Evolutionary conservation across 2,888 invertebrate species (phyloP).

Genomic region (Eledona agricola): DNA sequence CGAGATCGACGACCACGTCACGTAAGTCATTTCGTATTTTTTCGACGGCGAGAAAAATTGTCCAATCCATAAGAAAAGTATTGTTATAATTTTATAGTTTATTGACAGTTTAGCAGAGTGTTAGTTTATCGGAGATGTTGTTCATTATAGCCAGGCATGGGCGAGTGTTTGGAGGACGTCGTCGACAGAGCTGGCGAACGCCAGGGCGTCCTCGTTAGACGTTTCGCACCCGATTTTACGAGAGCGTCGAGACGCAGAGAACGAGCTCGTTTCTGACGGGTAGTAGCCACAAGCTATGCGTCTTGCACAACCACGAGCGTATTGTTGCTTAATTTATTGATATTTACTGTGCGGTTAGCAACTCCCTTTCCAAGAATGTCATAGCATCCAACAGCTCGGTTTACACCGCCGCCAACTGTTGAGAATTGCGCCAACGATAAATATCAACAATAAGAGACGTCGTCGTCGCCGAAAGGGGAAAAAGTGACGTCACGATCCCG

Average conservation of each 20-base stretch:
- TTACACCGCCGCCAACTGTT: slow-evolving; percentile 19
- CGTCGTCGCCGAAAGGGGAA: slow-evolving; percentile 2
- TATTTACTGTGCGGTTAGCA: slow-evolving; percentile 52
- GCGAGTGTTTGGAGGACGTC: slow-evolving; percentile 12
- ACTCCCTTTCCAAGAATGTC: slow-evolving; percentile 33
- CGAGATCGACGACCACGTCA: no score
- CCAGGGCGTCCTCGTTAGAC: slow-evolving; percentile 41
- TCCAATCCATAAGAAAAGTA: no score
- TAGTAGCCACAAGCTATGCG: slow-evolving; percentile 52
- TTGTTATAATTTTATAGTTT: no score
- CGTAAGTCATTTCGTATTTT: no score
- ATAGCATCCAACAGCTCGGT: slow-evolving; percentile 28
- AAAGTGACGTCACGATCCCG: slow-evolving; percentile 6
- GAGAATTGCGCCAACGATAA: slow-evolving; percentile 19
- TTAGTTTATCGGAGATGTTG: no score
- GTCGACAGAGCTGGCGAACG: slow-evolving; percentile 44
- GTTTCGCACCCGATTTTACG: slow-evolving; percentile 31
- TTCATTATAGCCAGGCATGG: slow-evolving; percentile 10
- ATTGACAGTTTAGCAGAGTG: no score
- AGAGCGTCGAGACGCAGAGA: slow-evolving; percentile 29
- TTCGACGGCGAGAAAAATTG: no score
- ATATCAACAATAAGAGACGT: no score
- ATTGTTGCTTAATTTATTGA: slow-evolving; percentile 59
- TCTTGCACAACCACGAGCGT: slow-evolving; percentile 56
- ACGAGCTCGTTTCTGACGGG: slow-evolving; percentile 31